Evolutionary conservation across 2,113 vertebrate genomes (phyloP).

Genomic region (Antennarius striatus): DNA sequence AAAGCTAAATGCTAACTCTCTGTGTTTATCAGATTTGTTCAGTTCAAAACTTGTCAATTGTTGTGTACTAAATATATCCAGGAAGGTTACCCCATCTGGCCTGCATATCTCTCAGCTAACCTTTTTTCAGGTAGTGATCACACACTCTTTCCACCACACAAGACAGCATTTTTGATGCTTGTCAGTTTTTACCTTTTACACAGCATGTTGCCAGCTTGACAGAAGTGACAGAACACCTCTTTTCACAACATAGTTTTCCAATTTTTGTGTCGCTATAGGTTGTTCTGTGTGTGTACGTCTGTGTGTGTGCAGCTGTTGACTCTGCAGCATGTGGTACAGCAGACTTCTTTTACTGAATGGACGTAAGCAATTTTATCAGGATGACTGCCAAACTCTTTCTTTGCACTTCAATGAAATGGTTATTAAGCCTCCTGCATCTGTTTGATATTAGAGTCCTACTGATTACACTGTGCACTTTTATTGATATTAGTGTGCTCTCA

Average conservation of each 20-base stretch:
- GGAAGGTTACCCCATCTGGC: too few species aligned
- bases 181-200: slow-evolving; percentile 5
- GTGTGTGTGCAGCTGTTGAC: neutral
- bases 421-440: slow-evolving; percentile 50
- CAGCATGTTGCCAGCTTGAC: neutral
- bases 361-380: slow-evolving; percentile 23
- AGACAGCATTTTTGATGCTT: slow-evolving; percentile 14
- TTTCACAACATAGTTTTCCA: slow-evolving; percentile 6
- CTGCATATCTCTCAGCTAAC: too few species aligned
- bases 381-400: slow-evolving; percentile 28
- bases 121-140: too few species aligned
- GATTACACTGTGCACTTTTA: slow-evolving; percentile 12
- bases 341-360: slow-evolving; percentile 33
- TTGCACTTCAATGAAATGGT: slow-evolving; percentile 30
- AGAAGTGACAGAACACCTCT: slow-evolving; percentile 19
- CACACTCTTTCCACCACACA: too few species aligned
- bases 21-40: too few species aligned
- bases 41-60: too few species aligned
- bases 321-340: slow-evolving; percentile 4
- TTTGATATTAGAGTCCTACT: slow-evolving; percentile 24
- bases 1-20: too few species aligned
- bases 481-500: slow-evolving; percentile 34
- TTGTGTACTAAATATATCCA: too few species aligned
- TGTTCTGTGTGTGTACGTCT: slow-evolving; percentile 3
- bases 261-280: slow-evolving; percentile 5